phyloP scores from a whole-genome alignment of 2,113 vertebrate species.

The Corythornis cristatus region DNA sequence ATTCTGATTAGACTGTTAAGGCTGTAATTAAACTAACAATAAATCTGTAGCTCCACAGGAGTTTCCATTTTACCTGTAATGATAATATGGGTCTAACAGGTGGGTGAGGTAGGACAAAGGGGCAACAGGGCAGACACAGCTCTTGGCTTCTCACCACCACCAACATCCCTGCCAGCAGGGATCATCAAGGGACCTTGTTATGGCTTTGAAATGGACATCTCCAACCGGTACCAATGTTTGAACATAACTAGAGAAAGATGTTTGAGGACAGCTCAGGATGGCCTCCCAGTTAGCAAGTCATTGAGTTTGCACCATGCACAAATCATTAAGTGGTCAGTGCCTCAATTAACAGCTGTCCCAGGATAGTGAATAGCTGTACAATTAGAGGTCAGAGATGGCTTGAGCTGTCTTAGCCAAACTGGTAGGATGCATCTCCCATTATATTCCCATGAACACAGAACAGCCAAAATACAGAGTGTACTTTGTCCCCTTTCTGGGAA shows the following conservation, averaged over 20 bases:
- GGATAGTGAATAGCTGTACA: not conserved
- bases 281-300: not conserved
- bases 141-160: not conserved
- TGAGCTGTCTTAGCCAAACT: not conserved
- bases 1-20: not conserved
- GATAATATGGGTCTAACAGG: not conserved
- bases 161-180: accelerated
- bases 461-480: not conserved
- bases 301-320: not conserved
- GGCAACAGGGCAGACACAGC: not conserved
- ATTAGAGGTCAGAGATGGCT: not conserved
- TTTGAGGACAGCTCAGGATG: not conserved
- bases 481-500: not conserved
- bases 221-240: accelerated
- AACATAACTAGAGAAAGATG: not conserved
- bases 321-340: not conserved
- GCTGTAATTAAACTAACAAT: not conserved
- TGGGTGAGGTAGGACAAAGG: not conserved
- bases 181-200: not conserved
- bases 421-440: not conserved
- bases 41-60: not conserved
- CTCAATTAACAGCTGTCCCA: not conserved
- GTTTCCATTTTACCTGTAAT: not conserved
- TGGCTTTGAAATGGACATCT: not conserved
- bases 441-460: not conserved